A percentile compares a stretch with the other conserved stretches of the same genome.
Conservation (phyloP, 2,797 vertebrate genomes). For the Catostomus latipinnis region DNA sequence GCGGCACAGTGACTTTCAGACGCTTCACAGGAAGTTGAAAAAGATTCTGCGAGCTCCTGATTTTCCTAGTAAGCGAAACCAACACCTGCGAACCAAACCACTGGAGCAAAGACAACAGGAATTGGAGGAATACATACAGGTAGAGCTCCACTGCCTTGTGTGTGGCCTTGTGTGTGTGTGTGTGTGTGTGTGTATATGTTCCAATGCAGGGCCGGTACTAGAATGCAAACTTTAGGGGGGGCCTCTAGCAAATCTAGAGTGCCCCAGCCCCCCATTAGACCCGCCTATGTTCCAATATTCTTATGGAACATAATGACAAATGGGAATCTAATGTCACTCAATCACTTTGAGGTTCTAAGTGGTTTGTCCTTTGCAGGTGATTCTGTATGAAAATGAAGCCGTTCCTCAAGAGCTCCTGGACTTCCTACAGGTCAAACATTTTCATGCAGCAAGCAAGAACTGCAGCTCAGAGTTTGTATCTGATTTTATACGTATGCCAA, state of each 20-base stretch:
- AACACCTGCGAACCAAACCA: conserved; percentile 86
- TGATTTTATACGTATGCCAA: not conserved
- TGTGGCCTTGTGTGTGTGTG: not conserved
- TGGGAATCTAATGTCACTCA: too few species aligned
- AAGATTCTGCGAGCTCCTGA: conserved; percentile 88
- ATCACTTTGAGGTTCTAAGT: not conserved
- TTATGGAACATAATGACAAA: too few species aligned
- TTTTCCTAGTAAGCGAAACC: conserved; percentile 87
- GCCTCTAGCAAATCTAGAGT: too few species aligned
- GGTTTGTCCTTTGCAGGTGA: conserved; percentile 62
- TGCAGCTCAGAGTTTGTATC: conserved; percentile 76
- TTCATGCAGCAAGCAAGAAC: conserved; percentile 75
- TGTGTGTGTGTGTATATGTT: not conserved
- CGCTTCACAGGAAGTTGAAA: conserved; percentile 91
- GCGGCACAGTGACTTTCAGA: conserved; percentile 89
- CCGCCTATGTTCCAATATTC: not conserved
- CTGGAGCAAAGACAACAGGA: conserved; percentile 89
- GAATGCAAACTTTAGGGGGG: too few species aligned
- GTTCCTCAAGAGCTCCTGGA: conserved; percentile 81
- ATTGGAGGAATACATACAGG: conserved; percentile 89
- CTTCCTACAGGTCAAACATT: conserved; percentile 81
- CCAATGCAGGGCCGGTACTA: not conserved
- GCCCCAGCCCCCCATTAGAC: not conserved
- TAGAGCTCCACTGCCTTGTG: conserved; percentile 44
- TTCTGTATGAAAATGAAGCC: conserved; percentile 76